Conservation (phyloP, 2,797 vertebrate species). For the Zalophus californianus region DNA sequence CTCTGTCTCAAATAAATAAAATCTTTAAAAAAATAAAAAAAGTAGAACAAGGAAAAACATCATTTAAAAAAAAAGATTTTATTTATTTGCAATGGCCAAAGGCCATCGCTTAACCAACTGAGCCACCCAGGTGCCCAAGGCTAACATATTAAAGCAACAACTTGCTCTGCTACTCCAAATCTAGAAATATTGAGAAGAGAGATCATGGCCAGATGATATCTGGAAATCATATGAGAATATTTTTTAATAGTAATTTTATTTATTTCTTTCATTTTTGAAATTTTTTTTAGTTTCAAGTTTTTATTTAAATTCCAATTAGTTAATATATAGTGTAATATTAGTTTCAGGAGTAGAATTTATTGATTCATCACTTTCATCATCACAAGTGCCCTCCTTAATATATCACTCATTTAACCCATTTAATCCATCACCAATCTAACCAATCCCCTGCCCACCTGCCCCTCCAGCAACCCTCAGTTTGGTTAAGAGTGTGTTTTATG, state of each 20-base stretch:
- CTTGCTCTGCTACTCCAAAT: not conserved
- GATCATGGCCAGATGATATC: not conserved
- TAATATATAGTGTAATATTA: not conserved
- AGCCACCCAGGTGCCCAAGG: too few relatives aligned
- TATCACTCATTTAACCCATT: too few relatives aligned
- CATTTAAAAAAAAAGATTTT: too few relatives aligned
- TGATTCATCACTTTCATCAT: not conserved
- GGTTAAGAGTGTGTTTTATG: not conserved
- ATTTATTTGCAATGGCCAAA: too few relatives aligned
- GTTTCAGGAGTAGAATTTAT: not conserved
- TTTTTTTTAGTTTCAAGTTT: not conserved
- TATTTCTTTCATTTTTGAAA: not conserved
- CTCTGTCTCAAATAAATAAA: too few relatives aligned
- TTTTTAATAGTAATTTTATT: not conserved
- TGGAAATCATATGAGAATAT: not conserved
- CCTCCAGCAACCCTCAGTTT: not conserved
- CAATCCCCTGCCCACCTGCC: not conserved
- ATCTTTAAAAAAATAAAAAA: too few relatives aligned
- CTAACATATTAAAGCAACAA: not conserved
- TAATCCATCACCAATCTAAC: not conserved
- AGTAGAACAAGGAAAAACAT: too few relatives aligned
- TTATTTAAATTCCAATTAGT: not conserved
- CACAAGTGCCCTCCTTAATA: not conserved
- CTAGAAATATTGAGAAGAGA: conserved; percentile 1
- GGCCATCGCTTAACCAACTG: too few relatives aligned